Evolutionary conservation across 2,113 vertebrate genomes (phyloP), one percentile per base, ranked within the genome.

Genomic region (Delphinapterus leucas): DNA sequence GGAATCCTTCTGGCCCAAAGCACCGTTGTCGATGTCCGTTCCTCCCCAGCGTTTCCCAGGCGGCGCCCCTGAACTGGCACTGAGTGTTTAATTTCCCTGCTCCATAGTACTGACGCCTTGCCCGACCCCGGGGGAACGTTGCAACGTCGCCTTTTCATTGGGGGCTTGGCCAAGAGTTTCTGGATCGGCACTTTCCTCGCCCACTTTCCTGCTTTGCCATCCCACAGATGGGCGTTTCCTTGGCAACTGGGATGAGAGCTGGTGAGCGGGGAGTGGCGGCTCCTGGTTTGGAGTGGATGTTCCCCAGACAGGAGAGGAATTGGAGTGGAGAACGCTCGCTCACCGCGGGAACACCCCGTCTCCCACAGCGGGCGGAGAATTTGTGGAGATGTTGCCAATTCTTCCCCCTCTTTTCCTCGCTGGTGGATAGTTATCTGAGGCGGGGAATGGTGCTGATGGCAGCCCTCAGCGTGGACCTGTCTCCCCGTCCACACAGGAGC

Each of bases 361-460:
- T 60, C 71, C 31, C 47, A 15, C 0, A 1, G 68, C 0, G 0
- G 49, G 49, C 33, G 1, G n/a, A 65, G 67, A 38, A 11, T 2
- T 1, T 11, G 25, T 55, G n/a, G 58, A 36, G n/a, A 63, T 2
- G 0, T 5, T 38, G 11, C 84, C 3, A 4, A 5, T 15, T 17
- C 49, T 15, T n/a, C 41, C 41, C 17, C 38, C 13, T 28, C 26
- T 14, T 49, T 25, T 31, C 67, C 79, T 86, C 53, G 26, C 9
- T 2, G 1, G 41, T 7, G n/a, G 76, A 3, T 2, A 14, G 3
- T 18, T 28, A n/a, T 33, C 38, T 58, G 31, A 55, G 31, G 44
- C 1, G 21, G 23, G 9, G 25, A 12, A 20, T 0, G 0, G 87
- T 1, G 12, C 6, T 13, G 14, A 25, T 2, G 36, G 41, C 0